Evolutionary conservation across 2,113 vertebrate genomes (phyloP).

Genomic region (Pseudois nayaur): DNA sequence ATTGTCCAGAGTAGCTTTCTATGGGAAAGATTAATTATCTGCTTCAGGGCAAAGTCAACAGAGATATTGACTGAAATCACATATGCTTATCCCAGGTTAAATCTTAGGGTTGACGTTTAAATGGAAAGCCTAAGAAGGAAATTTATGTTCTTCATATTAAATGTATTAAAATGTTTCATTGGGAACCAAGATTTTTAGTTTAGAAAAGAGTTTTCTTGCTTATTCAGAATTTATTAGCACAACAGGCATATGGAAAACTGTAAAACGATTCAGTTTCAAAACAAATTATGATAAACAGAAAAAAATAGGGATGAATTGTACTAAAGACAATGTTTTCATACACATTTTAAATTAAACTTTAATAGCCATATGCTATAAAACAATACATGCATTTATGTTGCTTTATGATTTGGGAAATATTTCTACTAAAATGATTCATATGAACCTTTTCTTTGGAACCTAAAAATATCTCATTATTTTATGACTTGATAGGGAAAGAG

Average conservation of each 20-base stretch:
- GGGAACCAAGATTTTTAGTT: constrained; percentile 49
- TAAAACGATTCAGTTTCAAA: constrained; percentile 73
- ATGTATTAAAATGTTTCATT: constrained; percentile 45
- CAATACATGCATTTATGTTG: constrained; percentile 71
- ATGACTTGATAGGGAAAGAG: constrained; percentile 48
- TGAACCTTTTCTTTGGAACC: constrained; percentile 52
- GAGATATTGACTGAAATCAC: constrained; percentile 72
- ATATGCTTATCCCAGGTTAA: constrained; percentile 59
- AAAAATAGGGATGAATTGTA: constrained; percentile 61
- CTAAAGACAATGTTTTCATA: constrained; percentile 69
- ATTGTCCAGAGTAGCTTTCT: constrained; percentile 67
- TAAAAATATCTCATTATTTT: constrained; percentile 61
- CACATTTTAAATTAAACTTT: constrained; percentile 72
- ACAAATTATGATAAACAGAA: constrained; percentile 62
- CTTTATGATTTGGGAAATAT: constrained; percentile 60
- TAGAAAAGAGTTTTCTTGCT: constrained; percentile 44
- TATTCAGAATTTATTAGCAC: constrained; percentile 58
- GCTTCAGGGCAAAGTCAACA: constrained; percentile 68
- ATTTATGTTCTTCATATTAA: constrained; percentile 56
- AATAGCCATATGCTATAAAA: constrained; percentile 73
- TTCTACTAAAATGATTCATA: constrained; percentile 41
- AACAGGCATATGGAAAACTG: constrained; percentile 75
- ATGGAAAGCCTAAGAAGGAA: constrained; percentile 60
- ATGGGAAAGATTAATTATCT: constrained; percentile 70
- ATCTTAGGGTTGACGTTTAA: constrained; percentile 45